These are phyloP conservation scores for Fregetta grallaria DNA, from an alignment of 2,113 vertebrate species.

Conservation along the genomic window DNA sequence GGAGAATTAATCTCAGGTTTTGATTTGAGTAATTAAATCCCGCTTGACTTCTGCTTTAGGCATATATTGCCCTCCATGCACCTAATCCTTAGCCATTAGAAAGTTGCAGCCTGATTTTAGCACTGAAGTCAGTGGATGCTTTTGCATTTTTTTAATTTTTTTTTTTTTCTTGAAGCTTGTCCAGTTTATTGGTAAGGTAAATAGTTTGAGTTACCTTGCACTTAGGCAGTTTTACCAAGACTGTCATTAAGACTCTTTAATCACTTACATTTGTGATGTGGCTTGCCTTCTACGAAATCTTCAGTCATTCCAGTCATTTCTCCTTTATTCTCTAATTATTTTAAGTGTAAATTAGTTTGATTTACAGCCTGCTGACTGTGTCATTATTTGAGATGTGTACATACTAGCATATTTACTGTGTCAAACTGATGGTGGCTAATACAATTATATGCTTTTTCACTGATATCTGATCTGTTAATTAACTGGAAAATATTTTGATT, in stretches of 20 bases:
- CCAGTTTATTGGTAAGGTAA: not conserved
- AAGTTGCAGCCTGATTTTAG: not conserved
- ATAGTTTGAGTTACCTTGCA: not conserved
- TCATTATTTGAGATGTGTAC: slow-evolving; percentile 22
- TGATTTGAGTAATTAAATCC: not conserved
- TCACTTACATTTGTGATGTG: not conserved
- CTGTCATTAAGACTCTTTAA: not conserved
- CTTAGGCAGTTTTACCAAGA: not conserved
- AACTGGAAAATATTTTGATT: slow-evolving; percentile 67
- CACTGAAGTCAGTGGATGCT: not conserved
- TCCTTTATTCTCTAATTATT: slow-evolving; percentile 22
- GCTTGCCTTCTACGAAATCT: not conserved
- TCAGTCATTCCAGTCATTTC: not conserved
- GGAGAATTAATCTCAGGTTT: not conserved
- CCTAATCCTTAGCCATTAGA: not conserved
- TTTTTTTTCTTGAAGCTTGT: not conserved
- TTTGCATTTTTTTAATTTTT: not conserved
- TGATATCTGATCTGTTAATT: slow-evolving; percentile 64
- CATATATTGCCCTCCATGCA: not conserved
- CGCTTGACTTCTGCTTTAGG: not conserved
- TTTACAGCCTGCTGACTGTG: slow-evolving; percentile 14
- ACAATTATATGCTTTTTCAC: slow-evolving; percentile 62
- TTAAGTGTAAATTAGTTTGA: slow-evolving; percentile 44
- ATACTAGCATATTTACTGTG: slow-evolving; percentile 47
- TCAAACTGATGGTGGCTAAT: slow-evolving; percentile 57